Evolutionary conservation across 2,113 vertebrate genomes (phyloP).

Genomic region (Phylloscopus trochilus): DNA sequence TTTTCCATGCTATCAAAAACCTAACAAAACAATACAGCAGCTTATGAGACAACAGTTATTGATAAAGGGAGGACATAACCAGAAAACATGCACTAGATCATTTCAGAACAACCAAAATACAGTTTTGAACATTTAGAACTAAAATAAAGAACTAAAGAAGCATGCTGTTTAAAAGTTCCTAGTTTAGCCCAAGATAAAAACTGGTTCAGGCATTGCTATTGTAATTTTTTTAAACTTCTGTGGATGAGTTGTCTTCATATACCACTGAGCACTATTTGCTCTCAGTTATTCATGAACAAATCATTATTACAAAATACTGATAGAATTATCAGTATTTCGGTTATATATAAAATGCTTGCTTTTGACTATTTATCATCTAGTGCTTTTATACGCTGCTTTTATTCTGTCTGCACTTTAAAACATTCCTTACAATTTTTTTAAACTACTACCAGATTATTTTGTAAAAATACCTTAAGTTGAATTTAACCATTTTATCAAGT

Average conservation of each 20-base stretch:
- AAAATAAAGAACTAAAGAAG: neutral
- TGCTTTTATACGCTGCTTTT: neutral
- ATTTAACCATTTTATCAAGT: neutral
- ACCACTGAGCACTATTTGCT: neutral
- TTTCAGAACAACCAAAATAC: neutral
- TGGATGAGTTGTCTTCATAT: neutral
- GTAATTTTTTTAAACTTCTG: neutral
- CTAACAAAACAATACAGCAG: neutral
- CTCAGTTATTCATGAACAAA: neutral
- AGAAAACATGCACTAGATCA: neutral
- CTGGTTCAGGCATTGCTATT: neutral
- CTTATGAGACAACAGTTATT: neutral
- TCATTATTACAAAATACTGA: neutral
- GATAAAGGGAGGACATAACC: neutral
- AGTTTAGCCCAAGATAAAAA: neutral
- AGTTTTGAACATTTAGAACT: neutral
- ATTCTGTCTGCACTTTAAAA: neutral
- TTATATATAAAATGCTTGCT: neutral
- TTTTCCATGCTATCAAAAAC: neutral
- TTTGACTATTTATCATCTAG: neutral
- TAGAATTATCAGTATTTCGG: neutral
- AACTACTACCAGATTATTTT: neutral
- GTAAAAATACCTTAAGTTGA: neutral
- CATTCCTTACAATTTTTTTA: neutral
- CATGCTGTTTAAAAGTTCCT: neutral